phyloP scores from a whole-genome alignment of 2,888 invertebrate genomes.

The Entomobrya proxima region DNA sequence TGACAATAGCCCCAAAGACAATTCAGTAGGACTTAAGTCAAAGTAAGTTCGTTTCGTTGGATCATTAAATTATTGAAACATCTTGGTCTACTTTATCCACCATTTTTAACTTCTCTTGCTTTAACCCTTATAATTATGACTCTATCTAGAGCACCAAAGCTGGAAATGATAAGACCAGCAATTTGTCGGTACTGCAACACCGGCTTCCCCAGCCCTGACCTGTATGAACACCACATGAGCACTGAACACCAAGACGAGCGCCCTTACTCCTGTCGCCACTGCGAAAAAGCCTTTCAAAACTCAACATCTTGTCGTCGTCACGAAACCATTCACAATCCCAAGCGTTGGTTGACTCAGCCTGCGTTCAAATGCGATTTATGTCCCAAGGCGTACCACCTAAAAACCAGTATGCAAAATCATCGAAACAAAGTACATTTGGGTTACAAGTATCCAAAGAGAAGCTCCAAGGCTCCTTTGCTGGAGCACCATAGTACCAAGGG shows the following conservation, averaged over 20 bases:
- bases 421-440: constrained; percentile 4
- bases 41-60: too few species aligned
- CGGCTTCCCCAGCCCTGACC: neutral
- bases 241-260: neutral
- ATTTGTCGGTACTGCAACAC: neutral
- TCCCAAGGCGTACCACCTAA: constrained; percentile 34
- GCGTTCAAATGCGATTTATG: constrained; percentile 35
- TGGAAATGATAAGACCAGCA: neutral
- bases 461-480: neutral
- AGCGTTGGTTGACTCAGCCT: constrained; percentile 19
- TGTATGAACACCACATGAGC: neutral
- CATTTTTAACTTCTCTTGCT: too few species aligned
- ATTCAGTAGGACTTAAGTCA: too few species aligned
- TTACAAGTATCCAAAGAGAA: neutral
- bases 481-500: constrained; percentile 1
- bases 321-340: constrained; percentile 36
- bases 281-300: constrained; percentile 35
- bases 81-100: too few species aligned
- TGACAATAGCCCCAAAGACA: too few species aligned
- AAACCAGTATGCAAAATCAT: neutral
- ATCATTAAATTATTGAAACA: too few species aligned
- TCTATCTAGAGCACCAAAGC: too few species aligned
- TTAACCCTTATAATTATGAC: too few species aligned
- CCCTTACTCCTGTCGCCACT: constrained; percentile 23
- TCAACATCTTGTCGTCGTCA: neutral